Base-by-base conservation (phyloP, 2,797 vertebrate genomes). In the Alca torda region DNA sequence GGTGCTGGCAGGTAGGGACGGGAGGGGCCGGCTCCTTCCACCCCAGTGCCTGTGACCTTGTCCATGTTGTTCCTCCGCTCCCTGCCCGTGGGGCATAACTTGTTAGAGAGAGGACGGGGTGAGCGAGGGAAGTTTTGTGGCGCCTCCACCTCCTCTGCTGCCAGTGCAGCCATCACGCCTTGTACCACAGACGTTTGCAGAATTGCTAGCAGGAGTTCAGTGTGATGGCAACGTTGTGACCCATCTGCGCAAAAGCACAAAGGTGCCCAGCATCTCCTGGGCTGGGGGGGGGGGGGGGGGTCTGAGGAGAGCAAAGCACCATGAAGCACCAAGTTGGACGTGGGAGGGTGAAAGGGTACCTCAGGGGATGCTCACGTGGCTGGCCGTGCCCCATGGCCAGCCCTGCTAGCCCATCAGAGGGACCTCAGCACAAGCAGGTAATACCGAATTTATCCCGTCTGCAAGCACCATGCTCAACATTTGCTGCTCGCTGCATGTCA, bases 301-400 rank as follows among this genome's bases (percentile, higher is more conserved):
- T 13, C 30, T 69, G 33, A 78, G 33, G 14, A 69, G 4, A 75
- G 21, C 13, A 64, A 46, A 77, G 17, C 20, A 45, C 21, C 16
- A 0, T 10, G 35, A 80, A 16, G 8, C 1, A 35, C 33, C 45
- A 30, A 13, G 6, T 76, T 53, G 50, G 26, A 15, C 18, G 18
- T 1, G 10, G 26, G 6, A 76, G 9, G 16, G 8, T 35, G 41
- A 61, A 54, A 81, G 19, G 11, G 28, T 43, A 26, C 23, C 16
- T 43, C 6, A 33, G 21, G 5, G 11, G 4, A 15, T 56, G n/a
- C 4, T 74, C 46, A 37, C 3, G 0, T 2, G 2, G 11, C 31
- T 37, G 15, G 11, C 28, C 3, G 15, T 60, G 18, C 41, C 26
- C 20, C 54, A 26, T 0, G 0, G n/a, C n/a, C 48, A 65, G 9